Evolutionary conservation across 2,888 invertebrate genomes (phyloP).

Genomic region (Epinotia ramella): DNA sequence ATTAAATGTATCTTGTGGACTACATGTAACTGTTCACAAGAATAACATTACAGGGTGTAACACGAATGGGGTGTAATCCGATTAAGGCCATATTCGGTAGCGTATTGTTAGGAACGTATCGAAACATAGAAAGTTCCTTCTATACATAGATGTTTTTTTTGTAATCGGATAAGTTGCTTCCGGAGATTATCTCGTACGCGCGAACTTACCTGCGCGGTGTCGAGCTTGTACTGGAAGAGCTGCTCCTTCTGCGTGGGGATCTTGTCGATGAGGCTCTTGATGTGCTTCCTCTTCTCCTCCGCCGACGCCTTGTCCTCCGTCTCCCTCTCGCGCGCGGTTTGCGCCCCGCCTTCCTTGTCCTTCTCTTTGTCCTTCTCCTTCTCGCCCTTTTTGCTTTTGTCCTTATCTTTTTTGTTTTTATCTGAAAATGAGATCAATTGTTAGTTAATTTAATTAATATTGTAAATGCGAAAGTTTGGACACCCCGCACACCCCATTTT

Average conservation of each 20-base stretch:
- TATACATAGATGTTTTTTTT: too few relatives aligned
- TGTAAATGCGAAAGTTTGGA: background rate
- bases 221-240: conserved; percentile 97
- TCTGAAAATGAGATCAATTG: conserved; percentile 48
- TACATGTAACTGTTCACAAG: too few relatives aligned
- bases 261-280: conserved; percentile 98
- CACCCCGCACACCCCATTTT: too few relatives aligned
- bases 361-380: conserved; percentile 60
- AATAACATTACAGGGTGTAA: too few relatives aligned
- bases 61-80: too few relatives aligned
- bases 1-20: too few relatives aligned
- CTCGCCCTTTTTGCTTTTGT: conserved; percentile 56
- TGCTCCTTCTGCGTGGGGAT: conserved; percentile 99
- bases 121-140: too few relatives aligned
- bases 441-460: too few relatives aligned
- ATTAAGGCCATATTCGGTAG: too few relatives aligned
- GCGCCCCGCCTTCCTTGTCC: conserved; percentile 56
- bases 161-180: too few relatives aligned
- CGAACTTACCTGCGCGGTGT: conserved; percentile 89
- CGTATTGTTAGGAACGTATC: too few relatives aligned
- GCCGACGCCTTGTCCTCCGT: conserved; percentile 87
- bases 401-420: conserved; percentile 64
- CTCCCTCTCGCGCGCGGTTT: conserved; percentile 57
- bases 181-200: too few relatives aligned
- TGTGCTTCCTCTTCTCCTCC: conserved; percentile 98